Evolutionary conservation across 2,113 vertebrate species (phyloP).

Genomic region (Hoplias malabaricus): DNA sequence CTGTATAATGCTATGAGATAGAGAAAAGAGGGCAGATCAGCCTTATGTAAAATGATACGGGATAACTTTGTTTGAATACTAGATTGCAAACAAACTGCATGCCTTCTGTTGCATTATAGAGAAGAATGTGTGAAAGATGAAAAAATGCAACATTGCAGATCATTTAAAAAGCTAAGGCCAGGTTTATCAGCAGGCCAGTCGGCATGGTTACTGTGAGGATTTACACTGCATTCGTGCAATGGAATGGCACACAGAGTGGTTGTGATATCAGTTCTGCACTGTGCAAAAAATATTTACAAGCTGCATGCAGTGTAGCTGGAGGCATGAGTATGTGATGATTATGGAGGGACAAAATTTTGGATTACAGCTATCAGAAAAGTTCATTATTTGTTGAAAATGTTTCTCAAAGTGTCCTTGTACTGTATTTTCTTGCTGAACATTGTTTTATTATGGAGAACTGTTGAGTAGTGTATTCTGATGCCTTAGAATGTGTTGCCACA

Average conservation of each 20-base stretch:
- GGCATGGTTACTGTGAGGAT: conserved; percentile 54
- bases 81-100: conserved; percentile 51
- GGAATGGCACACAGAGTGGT: conserved; percentile 33
- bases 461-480: not conserved
- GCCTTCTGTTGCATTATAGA: conserved; percentile 54
- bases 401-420: not conserved
- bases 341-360: not conserved
- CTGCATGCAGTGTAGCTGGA: conserved; percentile 50
- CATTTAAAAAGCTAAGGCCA: not conserved
- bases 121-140: conserved; percentile 8
- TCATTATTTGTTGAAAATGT: not conserved
- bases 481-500: not conserved
- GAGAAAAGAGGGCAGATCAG: conserved; percentile 26
- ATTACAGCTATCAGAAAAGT: not conserved
- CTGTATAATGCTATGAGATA: conserved; percentile 39
- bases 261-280: not conserved
- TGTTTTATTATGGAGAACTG: no score
- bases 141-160: conserved; percentile 38
- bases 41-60: conserved; percentile 38
- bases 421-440: not conserved
- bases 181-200: conserved; percentile 22
- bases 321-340: conserved; percentile 41
- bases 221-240: conserved; percentile 48
- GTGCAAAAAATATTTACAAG: not conserved
- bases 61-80: conserved; percentile 42